Conservation (phyloP, 1,140 invertebrate genomes). For the Orius laevigatus region DNA sequence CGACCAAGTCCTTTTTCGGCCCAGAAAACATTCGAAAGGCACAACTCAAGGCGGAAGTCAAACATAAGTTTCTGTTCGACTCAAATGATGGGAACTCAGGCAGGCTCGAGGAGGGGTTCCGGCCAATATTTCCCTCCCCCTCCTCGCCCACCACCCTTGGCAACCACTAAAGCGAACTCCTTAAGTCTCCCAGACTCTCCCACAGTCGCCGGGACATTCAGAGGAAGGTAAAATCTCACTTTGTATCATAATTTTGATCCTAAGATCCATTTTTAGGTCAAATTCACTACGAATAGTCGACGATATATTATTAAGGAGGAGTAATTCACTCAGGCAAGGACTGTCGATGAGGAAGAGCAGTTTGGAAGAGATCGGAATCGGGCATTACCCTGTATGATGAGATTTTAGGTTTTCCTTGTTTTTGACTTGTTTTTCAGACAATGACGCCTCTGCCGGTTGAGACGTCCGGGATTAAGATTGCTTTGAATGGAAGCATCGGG, state of each 20-base stretch:
- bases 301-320: slow-evolving; percentile 64
- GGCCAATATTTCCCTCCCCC: slow-evolving; percentile 31
- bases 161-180: slow-evolving; percentile 72
- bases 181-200: slow-evolving; percentile 66
- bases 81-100: slow-evolving; percentile 34
- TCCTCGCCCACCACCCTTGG: slow-evolving; percentile 52
- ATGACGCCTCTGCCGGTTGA: slow-evolving; percentile 16
- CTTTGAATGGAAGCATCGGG: slow-evolving; percentile 68
- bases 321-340: slow-evolving; percentile 67
- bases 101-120: slow-evolving; percentile 31
- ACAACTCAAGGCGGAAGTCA: slow-evolving; percentile 76
- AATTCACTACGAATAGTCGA: slow-evolving; percentile 71
- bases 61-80: slow-evolving; percentile 73
- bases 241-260: neutral
- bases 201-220: slow-evolving; percentile 18
- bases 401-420: neutral
- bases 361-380: slow-evolving; percentile 59
- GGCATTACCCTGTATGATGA: slow-evolving; percentile 15
- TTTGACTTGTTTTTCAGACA: slow-evolving; percentile 10
- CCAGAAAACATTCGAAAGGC: slow-evolving; percentile 81
- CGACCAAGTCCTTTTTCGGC: slow-evolving; percentile 80
- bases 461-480: slow-evolving; percentile 58
- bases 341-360: slow-evolving; percentile 56
- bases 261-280: slow-evolving; percentile 40
- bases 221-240: slow-evolving; percentile 7